phyloP scores from a whole-genome alignment of 2,113 vertebrate species.

The Thamnophis sirtalis region DNA sequence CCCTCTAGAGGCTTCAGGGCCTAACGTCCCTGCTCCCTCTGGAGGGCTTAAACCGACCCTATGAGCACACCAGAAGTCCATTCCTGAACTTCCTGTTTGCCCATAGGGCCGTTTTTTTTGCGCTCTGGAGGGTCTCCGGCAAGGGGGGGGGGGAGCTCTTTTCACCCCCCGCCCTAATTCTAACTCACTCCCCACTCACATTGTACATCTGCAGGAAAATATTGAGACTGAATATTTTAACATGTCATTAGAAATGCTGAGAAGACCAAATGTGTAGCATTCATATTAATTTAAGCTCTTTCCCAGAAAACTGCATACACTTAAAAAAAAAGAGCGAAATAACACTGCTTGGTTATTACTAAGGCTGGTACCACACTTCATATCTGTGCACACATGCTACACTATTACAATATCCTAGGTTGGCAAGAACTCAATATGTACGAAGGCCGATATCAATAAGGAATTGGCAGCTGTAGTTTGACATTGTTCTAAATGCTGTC shows the following conservation, averaged over 20 bases:
- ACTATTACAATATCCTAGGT: neutral
- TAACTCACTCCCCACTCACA: neutral
- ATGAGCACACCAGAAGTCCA: no score
- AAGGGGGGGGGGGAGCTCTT: no score
- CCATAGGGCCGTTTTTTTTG: no score
- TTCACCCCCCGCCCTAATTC: no score
- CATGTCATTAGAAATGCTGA: neutral
- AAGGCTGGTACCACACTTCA: neutral
- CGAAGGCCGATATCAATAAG: neutral
- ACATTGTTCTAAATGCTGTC: neutral
- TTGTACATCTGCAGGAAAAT: neutral
- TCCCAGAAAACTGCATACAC: neutral
- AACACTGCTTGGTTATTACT: neutral
- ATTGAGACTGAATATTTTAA: neutral
- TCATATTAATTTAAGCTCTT: neutral
- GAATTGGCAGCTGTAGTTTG: neutral
- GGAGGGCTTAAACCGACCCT: no score
- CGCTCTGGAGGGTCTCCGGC: no score
- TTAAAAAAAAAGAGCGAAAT: no score
- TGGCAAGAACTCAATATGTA: neutral
- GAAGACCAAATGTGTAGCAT: constrained; percentile 9
- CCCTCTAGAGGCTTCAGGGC: no score
- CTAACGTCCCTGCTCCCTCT: no score
- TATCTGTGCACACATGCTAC: neutral
- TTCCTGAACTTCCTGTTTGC: no score